phyloP scores from a whole-genome alignment of 2,888 invertebrate species.

The Drosophila setosimentum region DNA sequence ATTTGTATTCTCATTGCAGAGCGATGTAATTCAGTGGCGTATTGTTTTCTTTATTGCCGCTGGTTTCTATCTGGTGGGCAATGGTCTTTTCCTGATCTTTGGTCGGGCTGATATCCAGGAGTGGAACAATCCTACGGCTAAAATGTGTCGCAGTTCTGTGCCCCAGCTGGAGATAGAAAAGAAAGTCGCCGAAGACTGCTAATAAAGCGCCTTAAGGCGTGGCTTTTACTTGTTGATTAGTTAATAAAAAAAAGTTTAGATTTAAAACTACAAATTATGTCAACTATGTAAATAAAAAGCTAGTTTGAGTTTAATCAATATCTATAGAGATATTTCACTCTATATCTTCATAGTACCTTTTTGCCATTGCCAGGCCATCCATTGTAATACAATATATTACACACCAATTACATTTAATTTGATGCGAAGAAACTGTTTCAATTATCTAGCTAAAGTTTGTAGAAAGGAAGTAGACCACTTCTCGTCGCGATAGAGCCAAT shows the following conservation, averaged over 20 bases:
- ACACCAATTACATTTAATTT: not conserved
- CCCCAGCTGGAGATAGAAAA: conserved; percentile 33
- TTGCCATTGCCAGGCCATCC: too few relatives aligned
- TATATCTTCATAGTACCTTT: not conserved
- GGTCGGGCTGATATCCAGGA: conserved; percentile 88
- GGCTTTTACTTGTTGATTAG: not conserved
- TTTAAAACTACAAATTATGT: not conserved
- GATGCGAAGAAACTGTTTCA: not conserved
- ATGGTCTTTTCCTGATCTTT: conserved; percentile 89
- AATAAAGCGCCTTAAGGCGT: not conserved
- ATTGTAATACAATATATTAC: not conserved
- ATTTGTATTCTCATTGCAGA: conserved; percentile 85
- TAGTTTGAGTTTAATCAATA: not conserved
- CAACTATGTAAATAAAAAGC: not conserved
- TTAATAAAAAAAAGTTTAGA: conserved; percentile 13
- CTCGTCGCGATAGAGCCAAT: conserved; percentile 9
- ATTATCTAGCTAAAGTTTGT: not conserved
- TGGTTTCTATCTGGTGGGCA: conserved; percentile 89
- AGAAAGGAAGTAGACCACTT: not conserved
- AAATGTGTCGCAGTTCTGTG: conserved; percentile 53
- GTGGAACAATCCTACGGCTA: conserved; percentile 88
- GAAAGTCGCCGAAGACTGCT: not conserved
- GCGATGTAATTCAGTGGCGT: conserved; percentile 89
- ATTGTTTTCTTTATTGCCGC: conserved; percentile 91
- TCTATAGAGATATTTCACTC: not conserved